Evolutionary conservation across 2,113 vertebrate genomes (phyloP).

Genomic region (Lonchura striata): DNA sequence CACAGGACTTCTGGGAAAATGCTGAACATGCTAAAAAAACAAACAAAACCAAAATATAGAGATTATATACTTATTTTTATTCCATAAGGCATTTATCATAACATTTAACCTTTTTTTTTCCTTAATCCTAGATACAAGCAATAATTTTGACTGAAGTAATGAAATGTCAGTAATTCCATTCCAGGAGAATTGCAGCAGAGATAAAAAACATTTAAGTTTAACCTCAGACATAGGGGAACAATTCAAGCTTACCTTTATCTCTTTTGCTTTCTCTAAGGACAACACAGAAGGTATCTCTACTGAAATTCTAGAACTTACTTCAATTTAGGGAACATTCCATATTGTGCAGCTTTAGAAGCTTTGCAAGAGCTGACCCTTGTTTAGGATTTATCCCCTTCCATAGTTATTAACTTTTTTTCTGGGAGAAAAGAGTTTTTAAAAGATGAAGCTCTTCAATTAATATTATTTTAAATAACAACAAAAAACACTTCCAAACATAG

Average conservation of each 20-base stretch:
- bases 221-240: not conserved
- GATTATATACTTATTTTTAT: not conserved
- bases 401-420: not conserved
- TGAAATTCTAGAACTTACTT: not conserved
- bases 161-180: not conserved
- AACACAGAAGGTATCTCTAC: not conserved
- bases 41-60: not conserved
- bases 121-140: not conserved
- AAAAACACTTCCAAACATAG: not conserved
- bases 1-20: constrained; percentile 60
- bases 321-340: not conserved
- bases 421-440: not conserved
- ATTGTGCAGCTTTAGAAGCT: not conserved
- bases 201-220: not conserved
- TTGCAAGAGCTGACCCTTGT: not conserved
- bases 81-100: not conserved
- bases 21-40: constrained; percentile 40
- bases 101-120: not conserved
- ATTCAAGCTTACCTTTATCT: not conserved
- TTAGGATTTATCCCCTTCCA: not conserved
- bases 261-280: not conserved
- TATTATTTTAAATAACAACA: not conserved
- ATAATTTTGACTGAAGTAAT: not conserved
- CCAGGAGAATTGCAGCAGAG: not conserved
- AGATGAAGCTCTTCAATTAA: not conserved